Conservation (phyloP, 1,140 invertebrate species). For the Zaprionus inermis region DNA sequence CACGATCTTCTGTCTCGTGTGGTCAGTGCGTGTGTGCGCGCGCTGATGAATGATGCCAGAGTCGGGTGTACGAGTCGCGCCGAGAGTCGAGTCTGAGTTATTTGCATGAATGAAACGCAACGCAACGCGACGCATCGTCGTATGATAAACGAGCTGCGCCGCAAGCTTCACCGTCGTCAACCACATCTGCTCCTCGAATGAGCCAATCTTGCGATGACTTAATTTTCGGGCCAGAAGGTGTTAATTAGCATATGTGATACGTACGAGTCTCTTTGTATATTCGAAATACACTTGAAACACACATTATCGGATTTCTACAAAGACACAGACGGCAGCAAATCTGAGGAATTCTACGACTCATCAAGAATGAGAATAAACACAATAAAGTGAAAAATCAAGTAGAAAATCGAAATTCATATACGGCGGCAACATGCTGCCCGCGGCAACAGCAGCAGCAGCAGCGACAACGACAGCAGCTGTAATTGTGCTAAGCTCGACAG, state of each 20-base stretch:
- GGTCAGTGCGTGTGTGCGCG: constrained; percentile 42
- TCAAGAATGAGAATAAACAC: background rate
- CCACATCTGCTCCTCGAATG: constrained; percentile 16
- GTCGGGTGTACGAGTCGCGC: constrained; percentile 16
- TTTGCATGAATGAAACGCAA: constrained; percentile 80
- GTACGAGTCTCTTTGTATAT: too few relatives aligned
- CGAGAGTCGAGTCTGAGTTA: constrained; percentile 57
- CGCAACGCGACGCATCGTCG: background rate
- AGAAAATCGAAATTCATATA: constrained; percentile 17
- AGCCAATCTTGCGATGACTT: constrained; percentile 74
- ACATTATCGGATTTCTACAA: background rate
- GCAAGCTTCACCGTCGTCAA: background rate
- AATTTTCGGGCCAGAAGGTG: constrained; percentile 71
- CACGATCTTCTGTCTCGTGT: background rate
- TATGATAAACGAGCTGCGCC: constrained; percentile 55
- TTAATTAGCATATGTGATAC: constrained; percentile 77
- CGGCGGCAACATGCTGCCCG: constrained; percentile 33
- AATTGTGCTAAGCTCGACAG: constrained; percentile 66
- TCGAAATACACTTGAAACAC: too few relatives aligned
- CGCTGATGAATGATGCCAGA: constrained; percentile 71
- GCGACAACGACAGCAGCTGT: background rate
- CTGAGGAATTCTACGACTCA: background rate
- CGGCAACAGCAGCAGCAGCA: background rate
- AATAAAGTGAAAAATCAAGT: constrained; percentile 3
- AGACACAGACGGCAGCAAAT: background rate